phyloP scores from a whole-genome alignment of 2,888 invertebrate genomes.

The Drosophila colorata region DNA sequence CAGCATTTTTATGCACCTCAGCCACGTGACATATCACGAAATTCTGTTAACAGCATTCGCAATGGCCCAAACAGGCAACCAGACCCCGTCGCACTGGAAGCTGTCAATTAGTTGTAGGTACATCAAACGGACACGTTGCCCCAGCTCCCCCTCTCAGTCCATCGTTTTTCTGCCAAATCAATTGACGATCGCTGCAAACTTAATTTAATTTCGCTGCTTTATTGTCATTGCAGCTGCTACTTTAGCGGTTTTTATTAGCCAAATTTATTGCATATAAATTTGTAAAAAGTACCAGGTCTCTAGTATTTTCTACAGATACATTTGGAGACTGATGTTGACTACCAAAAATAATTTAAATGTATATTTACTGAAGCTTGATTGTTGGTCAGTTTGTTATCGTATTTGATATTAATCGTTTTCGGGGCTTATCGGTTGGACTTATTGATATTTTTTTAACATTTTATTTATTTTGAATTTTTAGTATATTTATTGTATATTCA shows the following conservation, averaged over 20 bases:
- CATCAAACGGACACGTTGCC: conserved; percentile 54
- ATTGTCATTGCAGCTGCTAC: conserved; percentile 2
- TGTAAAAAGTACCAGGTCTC: no score
- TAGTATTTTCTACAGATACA: no score
- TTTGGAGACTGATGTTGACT: no score
- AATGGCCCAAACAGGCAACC: conserved; percentile 29
- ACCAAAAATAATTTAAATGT: no score
- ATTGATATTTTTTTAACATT: no score
- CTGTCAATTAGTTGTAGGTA: conserved; percentile 69
- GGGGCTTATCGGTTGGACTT: no score
- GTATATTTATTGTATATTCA: no score
- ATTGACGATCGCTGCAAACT: conserved; percentile 20
- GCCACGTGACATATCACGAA: conserved; percentile 79
- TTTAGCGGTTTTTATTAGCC: neutral
- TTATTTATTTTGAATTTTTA: neutral
- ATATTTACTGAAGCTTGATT: no score
- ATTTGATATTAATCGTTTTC: no score
- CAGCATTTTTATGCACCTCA: conserved; percentile 51
- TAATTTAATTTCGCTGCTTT: conserved; percentile 6
- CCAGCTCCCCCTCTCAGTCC: neutral
- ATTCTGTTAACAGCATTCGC: conserved; percentile 60
- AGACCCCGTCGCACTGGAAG: conserved; percentile 51
- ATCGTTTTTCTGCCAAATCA: neutral
- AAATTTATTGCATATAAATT: conserved; percentile 2
- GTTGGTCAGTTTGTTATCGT: no score